phyloP scores from a whole-genome alignment of 2,797 vertebrate genomes.

The Atherinosoma microstoma region DNA sequence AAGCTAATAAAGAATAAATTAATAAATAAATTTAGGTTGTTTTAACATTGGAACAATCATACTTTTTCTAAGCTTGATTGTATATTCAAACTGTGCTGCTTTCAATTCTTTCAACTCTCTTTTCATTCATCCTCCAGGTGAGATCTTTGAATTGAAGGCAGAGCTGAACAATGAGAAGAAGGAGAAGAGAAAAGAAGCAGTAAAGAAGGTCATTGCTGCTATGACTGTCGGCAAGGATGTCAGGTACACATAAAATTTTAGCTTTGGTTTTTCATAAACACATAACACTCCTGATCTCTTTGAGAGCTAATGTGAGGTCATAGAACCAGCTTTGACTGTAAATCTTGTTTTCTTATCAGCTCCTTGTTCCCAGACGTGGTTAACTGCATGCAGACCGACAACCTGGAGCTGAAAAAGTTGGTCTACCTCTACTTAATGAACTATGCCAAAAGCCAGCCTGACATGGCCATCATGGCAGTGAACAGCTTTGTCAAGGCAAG shows the following conservation, averaged over 20 bases:
- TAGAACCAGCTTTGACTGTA: background rate
- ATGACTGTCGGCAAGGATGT: conserved; percentile 99
- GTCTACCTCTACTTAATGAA: conserved; percentile 99
- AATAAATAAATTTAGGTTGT: background rate
- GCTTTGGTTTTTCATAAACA: background rate
- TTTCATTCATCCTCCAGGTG: conserved; percentile 82
- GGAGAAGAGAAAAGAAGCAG: conserved; percentile 98
- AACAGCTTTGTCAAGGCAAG: conserved; percentile 99
- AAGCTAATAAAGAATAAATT: too few species aligned
- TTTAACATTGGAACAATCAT: background rate
- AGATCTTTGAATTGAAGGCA: conserved; percentile 99
- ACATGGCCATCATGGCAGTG: conserved; percentile 99
- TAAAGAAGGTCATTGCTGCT: conserved; percentile 98
- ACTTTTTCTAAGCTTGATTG: background rate
- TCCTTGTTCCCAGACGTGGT: conserved; percentile 98
- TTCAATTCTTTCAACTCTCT: background rate
- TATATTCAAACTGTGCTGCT: conserved; percentile 1
- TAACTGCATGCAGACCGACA: conserved; percentile 99
- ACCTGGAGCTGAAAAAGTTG: conserved; percentile 97
- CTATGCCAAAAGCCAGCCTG: conserved; percentile 98
- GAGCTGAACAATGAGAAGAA: conserved; percentile 99
- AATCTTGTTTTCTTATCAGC: conserved; percentile 69
- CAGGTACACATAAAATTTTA: conserved; percentile 83
- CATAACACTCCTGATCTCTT: background rate
- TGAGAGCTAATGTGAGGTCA: background rate